These are phyloP conservation scores for Drosophila arizonae DNA, from an alignment of 1,140 invertebrate species.

Conservation along the genomic window DNA sequence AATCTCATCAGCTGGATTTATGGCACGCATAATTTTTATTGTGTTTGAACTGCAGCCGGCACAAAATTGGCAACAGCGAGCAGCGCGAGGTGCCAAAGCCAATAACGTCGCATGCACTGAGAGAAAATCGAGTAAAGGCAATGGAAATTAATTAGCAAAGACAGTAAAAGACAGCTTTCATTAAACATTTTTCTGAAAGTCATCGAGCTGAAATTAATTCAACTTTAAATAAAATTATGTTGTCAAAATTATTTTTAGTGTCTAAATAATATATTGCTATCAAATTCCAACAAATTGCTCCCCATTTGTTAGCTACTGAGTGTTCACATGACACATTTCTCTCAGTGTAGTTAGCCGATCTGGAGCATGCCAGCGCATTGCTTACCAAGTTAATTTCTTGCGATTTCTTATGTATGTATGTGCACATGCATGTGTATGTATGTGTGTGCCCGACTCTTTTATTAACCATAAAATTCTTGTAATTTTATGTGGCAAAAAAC, in stretches of 20 bases:
- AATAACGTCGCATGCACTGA: constrained; percentile 37
- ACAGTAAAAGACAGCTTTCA: no score
- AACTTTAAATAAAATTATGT: background rate
- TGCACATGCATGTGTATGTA: background rate
- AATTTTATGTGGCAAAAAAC: constrained; percentile 54
- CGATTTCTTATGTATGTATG: constrained; percentile 23
- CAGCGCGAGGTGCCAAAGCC: constrained; percentile 42
- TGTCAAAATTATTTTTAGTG: no score
- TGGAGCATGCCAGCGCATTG: constrained; percentile 48
- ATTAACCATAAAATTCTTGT: constrained; percentile 61
- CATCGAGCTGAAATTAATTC: background rate
- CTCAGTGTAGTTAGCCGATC: constrained; percentile 18
- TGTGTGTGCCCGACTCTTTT: constrained; percentile 33
- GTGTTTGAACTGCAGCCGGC: constrained; percentile 73
- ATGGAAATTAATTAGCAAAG: background rate
- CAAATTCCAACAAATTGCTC: no score
- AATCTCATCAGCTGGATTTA: constrained; percentile 79
- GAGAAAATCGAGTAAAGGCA: background rate
- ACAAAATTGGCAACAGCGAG: constrained; percentile 52
- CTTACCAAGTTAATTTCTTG: constrained; percentile 48
- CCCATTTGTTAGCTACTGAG: no score
- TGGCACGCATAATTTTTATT: constrained; percentile 81
- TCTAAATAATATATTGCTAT: no score
- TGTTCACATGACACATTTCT: background rate
- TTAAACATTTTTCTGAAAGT: no score